A percentile compares a stretch with the other conserved stretches of the same genome.
Evolutionary conservation across 2,888 invertebrate genomes (phyloP).

Genomic region (Caenorhabditis uteleia): DNA sequence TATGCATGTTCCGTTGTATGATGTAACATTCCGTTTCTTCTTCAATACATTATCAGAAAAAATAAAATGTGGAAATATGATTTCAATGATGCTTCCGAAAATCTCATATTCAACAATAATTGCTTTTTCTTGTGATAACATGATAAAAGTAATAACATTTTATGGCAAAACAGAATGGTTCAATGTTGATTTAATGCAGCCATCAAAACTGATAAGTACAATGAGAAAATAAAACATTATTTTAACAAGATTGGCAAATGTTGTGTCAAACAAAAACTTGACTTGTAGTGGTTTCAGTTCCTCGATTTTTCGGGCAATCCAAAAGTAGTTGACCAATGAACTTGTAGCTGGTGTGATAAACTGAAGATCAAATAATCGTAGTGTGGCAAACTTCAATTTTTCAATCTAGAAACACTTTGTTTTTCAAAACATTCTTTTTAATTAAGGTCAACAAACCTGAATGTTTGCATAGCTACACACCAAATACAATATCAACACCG

Average conservation of each 20-base stretch:
- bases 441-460: conserved; percentile 4
- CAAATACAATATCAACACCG: conserved; percentile 15
- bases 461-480: conserved; percentile 15
- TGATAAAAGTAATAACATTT: conserved; percentile 9
- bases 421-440: neutral
- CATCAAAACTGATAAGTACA: conserved; percentile 20
- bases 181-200: conserved; percentile 8
- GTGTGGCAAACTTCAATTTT: conserved; percentile 23
- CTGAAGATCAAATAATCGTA: conserved; percentile 38
- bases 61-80: no score
- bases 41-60: no score
- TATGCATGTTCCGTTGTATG: no score
- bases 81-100: no score
- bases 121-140: no score
- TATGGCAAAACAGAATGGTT: conserved; percentile 9
- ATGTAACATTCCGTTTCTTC: no score
- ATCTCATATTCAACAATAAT: no score
- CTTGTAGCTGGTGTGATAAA: conserved; percentile 36
- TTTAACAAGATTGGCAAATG: conserved; percentile 16
- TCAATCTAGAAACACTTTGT: conserved; percentile 13
- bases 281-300: conserved; percentile 10
- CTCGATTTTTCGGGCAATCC: conserved; percentile 34
- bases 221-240: conserved; percentile 17
- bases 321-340: conserved; percentile 32
- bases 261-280: conserved; percentile 21